Conservation (phyloP, 2,113 vertebrate genomes). For the Spermophilus dauricus region DNA sequence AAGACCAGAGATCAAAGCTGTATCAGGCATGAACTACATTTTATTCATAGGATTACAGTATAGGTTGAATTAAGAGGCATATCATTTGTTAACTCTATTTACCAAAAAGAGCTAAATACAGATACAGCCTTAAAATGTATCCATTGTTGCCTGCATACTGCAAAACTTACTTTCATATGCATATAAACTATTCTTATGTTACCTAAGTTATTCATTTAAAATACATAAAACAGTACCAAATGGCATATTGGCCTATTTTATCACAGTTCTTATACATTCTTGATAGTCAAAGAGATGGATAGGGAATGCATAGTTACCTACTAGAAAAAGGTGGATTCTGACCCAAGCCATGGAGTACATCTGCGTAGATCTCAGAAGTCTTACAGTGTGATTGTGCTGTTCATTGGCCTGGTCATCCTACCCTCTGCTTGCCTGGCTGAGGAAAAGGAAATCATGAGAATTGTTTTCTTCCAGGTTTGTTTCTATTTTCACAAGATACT, state of each 20-base stretch:
- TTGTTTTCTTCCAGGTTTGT: not conserved
- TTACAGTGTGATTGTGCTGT: not conserved
- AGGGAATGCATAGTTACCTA: constrained; percentile 68
- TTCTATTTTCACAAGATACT: not conserved
- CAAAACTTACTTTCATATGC: constrained; percentile 74
- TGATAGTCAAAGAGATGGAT: constrained; percentile 60
- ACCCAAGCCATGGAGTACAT: not conserved
- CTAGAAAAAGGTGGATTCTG: constrained; percentile 50
- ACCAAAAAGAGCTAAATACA: constrained; percentile 81
- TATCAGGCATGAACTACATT: constrained; percentile 72
- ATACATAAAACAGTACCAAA: constrained; percentile 82
- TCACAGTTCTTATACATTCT: constrained; percentile 70
- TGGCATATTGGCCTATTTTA: constrained; percentile 77
- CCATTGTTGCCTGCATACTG: constrained; percentile 50
- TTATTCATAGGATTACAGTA: constrained; percentile 85
- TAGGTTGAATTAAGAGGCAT: constrained; percentile 78
- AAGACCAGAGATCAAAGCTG: constrained; percentile 63
- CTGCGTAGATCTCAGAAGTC: not conserved
- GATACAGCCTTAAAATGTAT: constrained; percentile 83
- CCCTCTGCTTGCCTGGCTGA: not conserved
- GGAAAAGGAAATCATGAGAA: not conserved
- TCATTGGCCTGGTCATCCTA: not conserved
- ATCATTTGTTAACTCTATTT: constrained; percentile 77
- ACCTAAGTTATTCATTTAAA: constrained; percentile 78
- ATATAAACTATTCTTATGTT: constrained; percentile 82